Base-by-base conservation (phyloP, 2,888 invertebrate species). In the Euproctis similis region DNA sequence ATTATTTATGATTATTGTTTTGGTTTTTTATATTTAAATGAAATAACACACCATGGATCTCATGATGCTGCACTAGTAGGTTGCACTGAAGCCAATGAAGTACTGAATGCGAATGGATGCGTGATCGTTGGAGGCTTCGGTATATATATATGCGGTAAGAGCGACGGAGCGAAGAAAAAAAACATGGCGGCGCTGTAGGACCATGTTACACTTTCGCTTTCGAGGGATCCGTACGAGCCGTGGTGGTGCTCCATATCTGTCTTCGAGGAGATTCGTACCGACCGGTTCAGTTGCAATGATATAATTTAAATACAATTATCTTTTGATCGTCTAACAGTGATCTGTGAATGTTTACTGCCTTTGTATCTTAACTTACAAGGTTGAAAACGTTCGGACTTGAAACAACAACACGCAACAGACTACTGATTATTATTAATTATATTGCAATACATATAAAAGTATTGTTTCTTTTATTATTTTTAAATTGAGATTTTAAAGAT, bases 41-140 rank as follows among this genome's bases (percentile, higher is more conserved):
- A n/a, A n/a, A n/a, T 66, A 85, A 48, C 85, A 70, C 84, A 85
- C 85, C 85, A 80, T 77, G 67, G 71, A 67, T 76, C 74, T 85
- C 85, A 85, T 85, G 85, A 82, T 82, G 85, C 85, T 78, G 66
- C 58, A 57, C 64, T 68, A 58, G 67, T 66, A 62, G 81, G 75
- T 73, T 84, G 85, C 84, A 85, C 85, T 85, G 85, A 82, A 85
- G 85, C 54, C 78, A 74, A 68, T 64, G 72, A 69, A 63, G 77
- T 82, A 77, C 85, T 81, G 81, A 84, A 82, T 82, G 81, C 72
- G 85, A 85, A 76, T 85, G 85, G n/a, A 85, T 85, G 82, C 76
- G 71, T 73, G 76, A 53, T 67, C 54, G 58, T 63, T 52, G 50
- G 61, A 54, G 47, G 63, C 73, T 61, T 66, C 72, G 78, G 65